Base-by-base conservation (phyloP, 2,888 invertebrate species). In the Habroteleia sp. region DNA sequence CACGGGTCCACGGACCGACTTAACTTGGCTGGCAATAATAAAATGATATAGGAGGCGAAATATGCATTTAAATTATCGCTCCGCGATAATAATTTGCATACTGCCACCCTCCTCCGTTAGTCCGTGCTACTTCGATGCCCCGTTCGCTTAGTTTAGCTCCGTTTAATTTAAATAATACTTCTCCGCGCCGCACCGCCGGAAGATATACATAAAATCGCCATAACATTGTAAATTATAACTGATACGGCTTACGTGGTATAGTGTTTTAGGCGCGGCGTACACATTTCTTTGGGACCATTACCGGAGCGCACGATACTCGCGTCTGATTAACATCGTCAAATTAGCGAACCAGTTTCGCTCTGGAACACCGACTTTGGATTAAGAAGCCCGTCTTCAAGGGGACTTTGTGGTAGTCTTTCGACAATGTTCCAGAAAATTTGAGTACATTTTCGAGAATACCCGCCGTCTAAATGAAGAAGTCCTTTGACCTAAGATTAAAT, bases 161-260 rank as follows among this genome's bases (percentile, higher is more conserved):
- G 88, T 88, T 88, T 88, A 88, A 88, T 88, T 88, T 88, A 88
- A 88, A 88, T 88, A 88, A 88, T 88, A 87, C 87, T 88, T 87
- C 85, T 84, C 85, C 80, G 81, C 80, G 82, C 83, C 80, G 79
- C 83, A 81, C 83, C 79, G 81, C 79, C 79, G 74, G 81, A 82
- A 86, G 88, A 88, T 88, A 88, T 88, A 88, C 88, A 88, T 88
- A 88, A 88, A 88, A 88, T 87, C 85, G 88, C 88, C 87, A 88
- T 88, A 88, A 88, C 88, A 86, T 86, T 87, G 86, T 88, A 88
- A 88, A 88, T 88, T 88, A 88, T 87, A 87, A 87, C 88, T 87
- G 88, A 88, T 88, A 87, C 86, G 87, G 87, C 87, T 88, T 88
- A 87, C 85, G 85, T 85, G 66, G 50, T 87, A 87, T 86, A 87